A percentile compares a stretch with the other conserved stretches of the same genome.
Conservation (phyloP, 2,888 invertebrate genomes). For the Synanthedon formicaeformis region DNA sequence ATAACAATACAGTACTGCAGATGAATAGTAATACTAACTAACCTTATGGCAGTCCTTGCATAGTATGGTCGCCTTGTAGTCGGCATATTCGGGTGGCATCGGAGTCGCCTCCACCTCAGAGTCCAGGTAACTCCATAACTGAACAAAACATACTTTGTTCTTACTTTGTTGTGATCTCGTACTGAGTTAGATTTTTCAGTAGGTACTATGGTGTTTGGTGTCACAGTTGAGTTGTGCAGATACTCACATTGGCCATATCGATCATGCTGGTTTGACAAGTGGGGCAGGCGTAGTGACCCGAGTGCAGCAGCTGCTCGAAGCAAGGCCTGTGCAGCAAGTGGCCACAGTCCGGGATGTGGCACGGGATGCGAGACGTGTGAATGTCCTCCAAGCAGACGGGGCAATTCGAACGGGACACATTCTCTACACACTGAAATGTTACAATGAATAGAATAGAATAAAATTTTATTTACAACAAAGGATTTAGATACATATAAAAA, state of each 20-base stretch:
- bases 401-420: constrained; percentile 88
- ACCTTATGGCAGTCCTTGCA: constrained; percentile 92
- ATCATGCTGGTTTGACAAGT: constrained; percentile 89
- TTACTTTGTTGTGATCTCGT: background rate
- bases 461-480: too few relatives aligned
- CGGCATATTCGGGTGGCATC: constrained; percentile 86
- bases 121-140: constrained; percentile 86
- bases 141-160: constrained; percentile 13
- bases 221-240: background rate
- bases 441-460: background rate
- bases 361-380: constrained; percentile 89
- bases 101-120: constrained; percentile 84
- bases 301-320: constrained; percentile 80
- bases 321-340: constrained; percentile 89
- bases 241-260: constrained; percentile 78
- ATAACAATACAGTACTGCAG: too few relatives aligned
- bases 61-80: constrained; percentile 83
- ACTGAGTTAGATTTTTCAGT: too few relatives aligned
- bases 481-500: too few relatives aligned
- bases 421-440: constrained; percentile 83
- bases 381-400: constrained; percentile 92
- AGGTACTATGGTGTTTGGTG: too few relatives aligned
- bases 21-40: background rate
- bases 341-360: constrained; percentile 91
- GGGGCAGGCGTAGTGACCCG: constrained; percentile 90